phyloP scores from a whole-genome alignment of 2,797 vertebrate species.

The Neosilurus hyrtlii region DNA sequence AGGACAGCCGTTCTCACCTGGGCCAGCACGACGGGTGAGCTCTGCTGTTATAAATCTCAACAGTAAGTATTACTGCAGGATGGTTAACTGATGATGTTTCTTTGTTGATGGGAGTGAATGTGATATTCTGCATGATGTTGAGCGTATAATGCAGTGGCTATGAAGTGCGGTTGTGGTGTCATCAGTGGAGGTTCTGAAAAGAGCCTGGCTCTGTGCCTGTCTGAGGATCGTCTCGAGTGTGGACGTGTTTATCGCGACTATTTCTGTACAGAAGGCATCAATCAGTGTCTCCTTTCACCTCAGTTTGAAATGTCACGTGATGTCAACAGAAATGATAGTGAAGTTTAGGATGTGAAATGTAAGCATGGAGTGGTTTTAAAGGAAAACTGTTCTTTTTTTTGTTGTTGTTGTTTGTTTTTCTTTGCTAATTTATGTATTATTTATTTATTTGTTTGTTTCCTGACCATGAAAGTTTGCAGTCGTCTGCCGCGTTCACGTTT shows the following conservation, averaged over 20 bases:
- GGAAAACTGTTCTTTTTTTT: background rate
- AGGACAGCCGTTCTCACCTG: constrained; percentile 43
- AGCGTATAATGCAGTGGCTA: constrained; percentile 20
- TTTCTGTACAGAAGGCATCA: constrained; percentile 39
- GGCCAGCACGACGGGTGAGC: constrained; percentile 51
- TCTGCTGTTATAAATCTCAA: constrained; percentile 56
- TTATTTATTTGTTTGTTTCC: background rate
- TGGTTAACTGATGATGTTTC: background rate
- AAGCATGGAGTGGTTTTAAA: background rate
- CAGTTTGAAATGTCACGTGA: constrained; percentile 19
- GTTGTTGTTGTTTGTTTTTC: no score
- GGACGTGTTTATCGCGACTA: constrained; percentile 22
- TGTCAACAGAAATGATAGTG: background rate
- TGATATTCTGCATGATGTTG: constrained; percentile 10
- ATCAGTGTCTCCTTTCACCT: constrained; percentile 9
- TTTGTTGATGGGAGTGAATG: background rate
- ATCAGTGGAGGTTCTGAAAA: constrained; percentile 31
- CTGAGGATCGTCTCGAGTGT: constrained; percentile 16
- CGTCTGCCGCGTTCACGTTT: background rate
- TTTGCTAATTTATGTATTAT: no score
- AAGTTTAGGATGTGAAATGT: constrained; percentile 4
- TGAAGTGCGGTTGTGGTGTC: constrained; percentile 22
- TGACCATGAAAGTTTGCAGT: background rate
- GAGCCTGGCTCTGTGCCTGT: constrained; percentile 28
- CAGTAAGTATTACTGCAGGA: constrained; percentile 51